Percentiles rank a stretch among this genome's conserved stretches.
phyloP scores from a whole-genome alignment of 2,888 invertebrate genomes.

The Leucophenga montana region DNA sequence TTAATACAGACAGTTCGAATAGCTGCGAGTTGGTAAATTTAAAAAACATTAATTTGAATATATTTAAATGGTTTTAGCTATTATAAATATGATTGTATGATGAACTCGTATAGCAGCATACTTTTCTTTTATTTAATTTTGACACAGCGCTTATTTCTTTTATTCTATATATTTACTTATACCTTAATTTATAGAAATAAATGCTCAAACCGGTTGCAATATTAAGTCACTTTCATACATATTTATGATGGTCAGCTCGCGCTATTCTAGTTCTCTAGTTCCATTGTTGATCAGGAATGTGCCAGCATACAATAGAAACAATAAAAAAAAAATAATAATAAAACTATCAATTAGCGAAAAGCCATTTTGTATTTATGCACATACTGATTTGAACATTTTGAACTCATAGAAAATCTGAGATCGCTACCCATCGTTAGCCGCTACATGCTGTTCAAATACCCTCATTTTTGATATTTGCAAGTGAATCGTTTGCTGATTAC shows the following conservation, averaged over 20 bases:
- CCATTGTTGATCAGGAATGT: background rate
- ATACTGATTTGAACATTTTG: background rate
- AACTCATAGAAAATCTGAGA: background rate
- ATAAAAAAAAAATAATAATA: background rate
- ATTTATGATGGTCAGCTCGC: background rate
- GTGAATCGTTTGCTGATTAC: background rate
- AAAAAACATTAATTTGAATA: background rate
- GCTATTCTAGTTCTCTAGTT: background rate
- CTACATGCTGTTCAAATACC: background rate
- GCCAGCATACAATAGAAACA: background rate
- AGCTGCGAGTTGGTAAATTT: no score
- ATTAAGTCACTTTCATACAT: background rate
- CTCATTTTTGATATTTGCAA: background rate
- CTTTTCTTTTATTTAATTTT: background rate
- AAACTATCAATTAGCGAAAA: constrained; percentile 7
- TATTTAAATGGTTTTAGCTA: background rate
- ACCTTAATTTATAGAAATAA: background rate
- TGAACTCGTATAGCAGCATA: constrained; percentile 5
- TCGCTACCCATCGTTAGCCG: no score
- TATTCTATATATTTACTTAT: background rate
- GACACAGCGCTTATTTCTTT: background rate
- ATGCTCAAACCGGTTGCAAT: background rate
- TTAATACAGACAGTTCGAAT: background rate
- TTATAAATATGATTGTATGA: no score
- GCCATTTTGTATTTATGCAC: background rate